Conservation (phyloP, 2,888 invertebrate genomes). For the Yponomeuta evonymella region DNA sequence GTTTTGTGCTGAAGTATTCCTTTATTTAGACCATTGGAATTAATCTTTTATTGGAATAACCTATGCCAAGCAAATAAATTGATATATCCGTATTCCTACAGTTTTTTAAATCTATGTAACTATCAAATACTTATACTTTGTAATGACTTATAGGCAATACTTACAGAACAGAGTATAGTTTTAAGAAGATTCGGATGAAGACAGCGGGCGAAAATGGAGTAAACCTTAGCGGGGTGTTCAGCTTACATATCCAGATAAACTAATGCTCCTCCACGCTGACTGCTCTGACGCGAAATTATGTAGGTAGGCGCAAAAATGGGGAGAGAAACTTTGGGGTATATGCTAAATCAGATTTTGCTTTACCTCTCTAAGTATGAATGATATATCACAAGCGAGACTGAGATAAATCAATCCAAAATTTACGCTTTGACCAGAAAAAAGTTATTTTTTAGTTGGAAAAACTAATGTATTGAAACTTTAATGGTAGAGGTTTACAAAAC, state of each 20-base stretch:
- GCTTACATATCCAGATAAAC: constrained; percentile 40
- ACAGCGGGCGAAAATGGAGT: background rate
- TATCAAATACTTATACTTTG: background rate
- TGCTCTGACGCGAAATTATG: background rate
- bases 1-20: too few relatives aligned
- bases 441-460: too few relatives aligned
- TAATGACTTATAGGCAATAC: background rate
- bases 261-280: constrained; percentile 39
- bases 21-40: too few relatives aligned
- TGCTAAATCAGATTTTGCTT: background rate
- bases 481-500: too few relatives aligned
- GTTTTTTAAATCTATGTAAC: too few relatives aligned
- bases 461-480: too few relatives aligned
- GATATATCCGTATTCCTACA: too few relatives aligned
- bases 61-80: too few relatives aligned
- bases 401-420: background rate
- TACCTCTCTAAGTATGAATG: background rate
- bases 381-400: background rate
- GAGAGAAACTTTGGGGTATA: background rate
- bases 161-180: background rate
- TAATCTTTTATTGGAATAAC: too few relatives aligned
- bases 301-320: background rate
- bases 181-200: background rate
- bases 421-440: too few relatives aligned
- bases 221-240: background rate